A percentile compares a stretch with the other conserved stretches of the same genome.
phyloP scores from a whole-genome alignment of 2,797 vertebrate species.

The Malacoraja senta region DNA sequence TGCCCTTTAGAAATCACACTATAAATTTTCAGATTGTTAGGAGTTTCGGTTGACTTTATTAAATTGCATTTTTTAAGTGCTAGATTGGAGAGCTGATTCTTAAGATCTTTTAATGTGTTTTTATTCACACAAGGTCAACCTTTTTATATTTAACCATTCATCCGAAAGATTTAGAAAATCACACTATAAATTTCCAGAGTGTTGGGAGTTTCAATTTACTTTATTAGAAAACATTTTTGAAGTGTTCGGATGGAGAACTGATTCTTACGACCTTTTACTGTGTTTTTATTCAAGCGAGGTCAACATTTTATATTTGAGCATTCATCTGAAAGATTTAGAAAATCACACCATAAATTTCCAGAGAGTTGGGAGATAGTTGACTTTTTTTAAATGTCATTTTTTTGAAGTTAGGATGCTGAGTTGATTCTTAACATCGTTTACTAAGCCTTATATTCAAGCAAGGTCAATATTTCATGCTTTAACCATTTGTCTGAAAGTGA shows the following conservation, averaged over 20 bases:
- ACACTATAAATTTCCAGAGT: background rate
- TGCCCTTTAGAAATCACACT: background rate
- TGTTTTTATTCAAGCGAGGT: slow-evolving; percentile 6
- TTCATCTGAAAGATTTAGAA: background rate
- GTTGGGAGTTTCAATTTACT: background rate
- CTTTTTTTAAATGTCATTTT: background rate
- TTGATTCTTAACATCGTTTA: background rate
- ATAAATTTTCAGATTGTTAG: background rate
- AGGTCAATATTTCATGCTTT: background rate
- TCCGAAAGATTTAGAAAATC: background rate
- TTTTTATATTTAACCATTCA: no score
- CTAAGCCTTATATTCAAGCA: background rate
- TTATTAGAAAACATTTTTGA: background rate
- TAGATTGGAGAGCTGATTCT: background rate
- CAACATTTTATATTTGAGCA: background rate
- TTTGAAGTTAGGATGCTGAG: no score
- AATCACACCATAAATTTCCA: background rate
- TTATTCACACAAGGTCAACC: no score
- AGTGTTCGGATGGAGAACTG: no score
- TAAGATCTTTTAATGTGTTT: no score
- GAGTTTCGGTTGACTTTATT: background rate
- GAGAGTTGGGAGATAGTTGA: background rate
- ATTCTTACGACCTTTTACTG: no score
- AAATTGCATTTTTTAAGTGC: background rate
- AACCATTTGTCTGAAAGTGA: slow-evolving; percentile 6